These are phyloP conservation scores for Junonia oenone DNA, from an alignment of 2,888 invertebrate genomes.

Conservation along the genomic window DNA sequence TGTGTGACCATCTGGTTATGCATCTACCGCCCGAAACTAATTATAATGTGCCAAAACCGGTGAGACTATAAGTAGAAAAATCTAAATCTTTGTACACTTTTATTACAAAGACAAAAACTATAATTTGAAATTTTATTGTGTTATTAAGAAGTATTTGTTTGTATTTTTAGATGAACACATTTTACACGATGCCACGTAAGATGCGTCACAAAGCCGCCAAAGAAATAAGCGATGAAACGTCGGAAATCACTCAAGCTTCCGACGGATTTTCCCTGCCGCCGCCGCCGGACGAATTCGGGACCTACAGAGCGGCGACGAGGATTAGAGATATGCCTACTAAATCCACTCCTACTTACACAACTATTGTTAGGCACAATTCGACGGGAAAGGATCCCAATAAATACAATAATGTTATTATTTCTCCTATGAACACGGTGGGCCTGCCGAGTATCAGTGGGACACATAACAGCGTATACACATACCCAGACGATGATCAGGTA, in stretches of 20 bases:
- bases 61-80: constrained; percentile 27
- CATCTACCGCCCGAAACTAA: constrained; percentile 62
- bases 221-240: constrained; percentile 62
- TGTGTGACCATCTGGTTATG: constrained; percentile 65
- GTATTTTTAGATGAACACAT: constrained; percentile 69
- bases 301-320: constrained; percentile 58
- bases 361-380: constrained; percentile 52
- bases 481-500: constrained; percentile 64
- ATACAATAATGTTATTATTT: constrained; percentile 47
- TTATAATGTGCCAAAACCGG: constrained; percentile 61
- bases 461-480: constrained; percentile 55
- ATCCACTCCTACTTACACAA: constrained; percentile 56
- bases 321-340: constrained; percentile 62
- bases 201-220: constrained; percentile 57
- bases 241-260: constrained; percentile 65
- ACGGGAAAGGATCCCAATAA: constrained; percentile 46
- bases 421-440: constrained; percentile 66
- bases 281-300: constrained; percentile 68
- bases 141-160: no score
- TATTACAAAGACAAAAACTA: background rate
- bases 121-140: no score
- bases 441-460: constrained; percentile 56
- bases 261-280: constrained; percentile 70
- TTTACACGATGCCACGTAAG: constrained; percentile 72
- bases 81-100: background rate